Evolutionary conservation across 1,140 invertebrate genomes (phyloP).

Genomic region (Drosophila parabipectinata): DNA sequence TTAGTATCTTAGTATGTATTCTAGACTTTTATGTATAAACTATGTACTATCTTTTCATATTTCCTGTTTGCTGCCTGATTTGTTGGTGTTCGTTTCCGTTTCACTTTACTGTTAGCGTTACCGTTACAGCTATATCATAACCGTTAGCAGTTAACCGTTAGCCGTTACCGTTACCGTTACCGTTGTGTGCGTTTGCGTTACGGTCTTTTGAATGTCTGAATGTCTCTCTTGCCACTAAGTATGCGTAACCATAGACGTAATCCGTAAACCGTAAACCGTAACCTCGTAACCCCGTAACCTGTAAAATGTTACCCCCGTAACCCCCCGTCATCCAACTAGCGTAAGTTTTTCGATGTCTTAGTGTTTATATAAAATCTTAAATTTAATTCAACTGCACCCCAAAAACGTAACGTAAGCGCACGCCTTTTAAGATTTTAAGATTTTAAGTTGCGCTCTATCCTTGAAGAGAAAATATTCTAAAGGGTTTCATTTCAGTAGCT

Average conservation of each 20-base stretch:
- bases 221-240: slow-evolving; percentile 37
- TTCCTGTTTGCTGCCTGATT: slow-evolving; percentile 5
- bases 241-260: slow-evolving; percentile 35
- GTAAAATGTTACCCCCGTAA: slow-evolving; percentile 20
- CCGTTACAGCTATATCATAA: slow-evolving; percentile 30
- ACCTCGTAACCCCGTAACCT: slow-evolving; percentile 10
- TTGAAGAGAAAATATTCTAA: background rate
- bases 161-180: slow-evolving; percentile 21
- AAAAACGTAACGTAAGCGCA: slow-evolving; percentile 46
- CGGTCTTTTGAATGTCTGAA: slow-evolving; percentile 26
- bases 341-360: slow-evolving; percentile 61
- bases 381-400: slow-evolving; percentile 4
- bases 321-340: slow-evolving; percentile 40
- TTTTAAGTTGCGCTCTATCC: slow-evolving; percentile 8
- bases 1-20: background rate
- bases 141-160: slow-evolving; percentile 19
- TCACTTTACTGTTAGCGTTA: slow-evolving; percentile 40
- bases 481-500: slow-evolving; percentile 10
- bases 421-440: slow-evolving; percentile 16
- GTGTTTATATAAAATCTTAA: slow-evolving; percentile 54
- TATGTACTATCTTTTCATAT: slow-evolving; percentile 4
- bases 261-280: slow-evolving; percentile 31
- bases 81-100: slow-evolving; percentile 27
- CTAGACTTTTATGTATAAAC: slow-evolving; percentile 3
- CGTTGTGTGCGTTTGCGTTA: slow-evolving; percentile 45